phyloP scores from a whole-genome alignment of 2,797 vertebrate species.

The Danionella dracula region DNA sequence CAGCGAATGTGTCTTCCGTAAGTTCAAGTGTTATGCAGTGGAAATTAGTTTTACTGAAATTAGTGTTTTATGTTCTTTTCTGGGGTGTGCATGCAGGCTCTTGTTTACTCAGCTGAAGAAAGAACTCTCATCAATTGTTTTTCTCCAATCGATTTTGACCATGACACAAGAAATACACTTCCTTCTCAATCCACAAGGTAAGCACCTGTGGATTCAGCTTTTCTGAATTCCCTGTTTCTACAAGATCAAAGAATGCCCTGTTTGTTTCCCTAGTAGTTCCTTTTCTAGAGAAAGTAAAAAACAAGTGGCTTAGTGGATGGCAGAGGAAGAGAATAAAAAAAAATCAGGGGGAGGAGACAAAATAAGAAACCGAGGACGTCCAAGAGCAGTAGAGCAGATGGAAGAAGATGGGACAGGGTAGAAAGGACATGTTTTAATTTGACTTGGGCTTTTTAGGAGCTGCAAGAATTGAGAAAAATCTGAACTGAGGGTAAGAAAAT shows the following conservation, averaged over 20 bases:
- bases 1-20: too few species aligned
- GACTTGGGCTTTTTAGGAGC: not conserved
- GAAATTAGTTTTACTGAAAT: too few species aligned
- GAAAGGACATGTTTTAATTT: not conserved
- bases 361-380: not conserved
- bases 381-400: not conserved
- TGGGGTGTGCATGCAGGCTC: not conserved
- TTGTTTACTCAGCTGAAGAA: not conserved
- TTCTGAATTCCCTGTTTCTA: not conserved
- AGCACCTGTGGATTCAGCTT: not conserved
- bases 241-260: not conserved
- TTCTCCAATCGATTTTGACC: not conserved
- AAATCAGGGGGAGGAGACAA: conserved; percentile 20
- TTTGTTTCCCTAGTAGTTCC: not conserved
- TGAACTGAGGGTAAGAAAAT: conserved; percentile 2
- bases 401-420: not conserved
- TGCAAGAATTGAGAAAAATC: not conserved
- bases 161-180: conserved; percentile 15
- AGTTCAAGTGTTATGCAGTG: too few species aligned
- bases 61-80: not conserved
- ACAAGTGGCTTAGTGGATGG: not conserved
- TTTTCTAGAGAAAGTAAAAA: not conserved
- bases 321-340: not conserved
- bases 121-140: not conserved
- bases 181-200: conserved; percentile 13